Percentiles rank a stretch among this genome's conserved stretches.
Conservation (phyloP, 2,113 vertebrate species). For the Hippocampus guttulatus region DNA sequence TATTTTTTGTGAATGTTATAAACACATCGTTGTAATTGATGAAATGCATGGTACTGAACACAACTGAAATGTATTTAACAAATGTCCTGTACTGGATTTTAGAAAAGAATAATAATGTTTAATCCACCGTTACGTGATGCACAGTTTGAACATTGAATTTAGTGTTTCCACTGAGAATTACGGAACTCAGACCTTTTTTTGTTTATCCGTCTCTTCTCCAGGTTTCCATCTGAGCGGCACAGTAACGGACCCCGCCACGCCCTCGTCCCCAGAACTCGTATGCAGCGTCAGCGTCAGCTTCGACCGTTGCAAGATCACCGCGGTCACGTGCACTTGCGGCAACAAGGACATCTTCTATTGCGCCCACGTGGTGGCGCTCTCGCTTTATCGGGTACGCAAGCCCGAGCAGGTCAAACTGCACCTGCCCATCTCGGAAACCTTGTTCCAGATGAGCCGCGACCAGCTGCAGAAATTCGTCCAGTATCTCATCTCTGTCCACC, state of each 20-base stretch:
- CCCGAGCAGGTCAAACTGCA: constrained; percentile 98
- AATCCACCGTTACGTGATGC: neutral
- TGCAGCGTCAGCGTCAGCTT: constrained; percentile 99
- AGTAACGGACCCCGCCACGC: constrained; percentile 90
- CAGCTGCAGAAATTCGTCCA: constrained; percentile 98
- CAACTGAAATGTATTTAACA: neutral
- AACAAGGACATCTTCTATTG: constrained; percentile 99
- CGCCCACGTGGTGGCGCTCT: constrained; percentile 95
- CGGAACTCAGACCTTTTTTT: neutral
- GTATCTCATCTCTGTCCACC: constrained; percentile 98
- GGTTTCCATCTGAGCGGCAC: constrained; percentile 98
- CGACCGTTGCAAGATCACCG: constrained; percentile 99
- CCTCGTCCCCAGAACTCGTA: constrained; percentile 89
- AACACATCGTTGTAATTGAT: too few relatives aligned
- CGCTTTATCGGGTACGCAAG: constrained; percentile 95
- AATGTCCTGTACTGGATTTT: neutral
- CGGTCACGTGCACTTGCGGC: constrained; percentile 96
- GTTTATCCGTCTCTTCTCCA: constrained; percentile 40
- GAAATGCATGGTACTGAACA: neutral
- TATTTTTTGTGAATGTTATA: too few relatives aligned
- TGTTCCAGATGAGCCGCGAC: constrained; percentile 99
- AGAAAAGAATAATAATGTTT: neutral
- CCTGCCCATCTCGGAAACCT: constrained; percentile 98
- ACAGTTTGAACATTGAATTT: neutral
- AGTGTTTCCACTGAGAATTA: neutral